Conservation (phyloP, 2,888 invertebrate genomes). For the Clistopyga incitator region DNA sequence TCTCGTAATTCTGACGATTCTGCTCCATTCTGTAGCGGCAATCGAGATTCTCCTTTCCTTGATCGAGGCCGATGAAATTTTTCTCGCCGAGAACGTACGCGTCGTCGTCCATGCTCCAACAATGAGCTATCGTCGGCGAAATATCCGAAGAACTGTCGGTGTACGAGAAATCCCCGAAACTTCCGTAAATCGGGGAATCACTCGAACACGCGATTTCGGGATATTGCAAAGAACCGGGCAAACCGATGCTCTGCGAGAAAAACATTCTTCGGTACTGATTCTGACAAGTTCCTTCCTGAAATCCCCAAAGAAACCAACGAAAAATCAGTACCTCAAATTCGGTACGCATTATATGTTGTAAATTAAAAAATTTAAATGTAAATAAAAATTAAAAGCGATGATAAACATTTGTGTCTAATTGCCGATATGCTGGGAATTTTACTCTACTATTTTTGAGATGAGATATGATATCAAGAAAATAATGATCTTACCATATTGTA, state of each 20-base stretch:
- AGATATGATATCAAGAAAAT: no score
- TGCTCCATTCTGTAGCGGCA: constrained; percentile 73
- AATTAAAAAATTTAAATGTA: no score
- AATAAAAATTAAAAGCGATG: no score
- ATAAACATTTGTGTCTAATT: no score
- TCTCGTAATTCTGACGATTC: constrained; percentile 73
- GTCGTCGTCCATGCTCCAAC: constrained; percentile 73
- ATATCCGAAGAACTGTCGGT: constrained; percentile 77
- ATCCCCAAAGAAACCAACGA: constrained; percentile 28
- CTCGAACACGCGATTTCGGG: constrained; percentile 75
- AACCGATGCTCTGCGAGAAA: constrained; percentile 72
- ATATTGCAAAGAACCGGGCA: constrained; percentile 72
- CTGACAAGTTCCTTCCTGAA: constrained; percentile 77
- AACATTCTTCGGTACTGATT: constrained; percentile 79
- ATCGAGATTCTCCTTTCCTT: constrained; percentile 69
- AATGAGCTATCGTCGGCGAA: constrained; percentile 75
- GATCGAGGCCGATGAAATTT: constrained; percentile 71
- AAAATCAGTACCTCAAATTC: neutral
- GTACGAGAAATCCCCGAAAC: constrained; percentile 77
- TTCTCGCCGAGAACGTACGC: constrained; percentile 71
- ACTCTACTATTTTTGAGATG: no score
- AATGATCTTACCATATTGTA: constrained; percentile 74
- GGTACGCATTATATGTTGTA: no score
- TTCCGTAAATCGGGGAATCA: constrained; percentile 77
- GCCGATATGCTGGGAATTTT: no score